These are phyloP conservation scores for Drosophila mauritiana DNA, from an alignment of 1,140 invertebrate genomes.

Conservation along the genomic window DNA sequence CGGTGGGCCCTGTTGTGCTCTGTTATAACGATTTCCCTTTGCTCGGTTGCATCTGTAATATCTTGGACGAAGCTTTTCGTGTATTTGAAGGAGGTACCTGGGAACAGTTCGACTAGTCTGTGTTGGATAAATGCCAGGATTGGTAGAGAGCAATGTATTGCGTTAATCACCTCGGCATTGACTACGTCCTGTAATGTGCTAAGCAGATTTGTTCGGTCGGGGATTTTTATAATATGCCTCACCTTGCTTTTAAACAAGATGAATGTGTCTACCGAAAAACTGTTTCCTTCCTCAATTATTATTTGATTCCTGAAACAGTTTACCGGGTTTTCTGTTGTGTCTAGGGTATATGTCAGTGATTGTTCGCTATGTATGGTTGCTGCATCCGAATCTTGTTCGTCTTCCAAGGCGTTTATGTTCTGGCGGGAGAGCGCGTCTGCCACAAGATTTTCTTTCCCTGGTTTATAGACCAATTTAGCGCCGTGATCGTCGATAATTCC, in stretches of 20 bases:
- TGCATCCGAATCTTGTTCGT: no score
- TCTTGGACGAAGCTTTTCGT: neutral
- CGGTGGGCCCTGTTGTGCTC: neutral
- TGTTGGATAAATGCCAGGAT: neutral
- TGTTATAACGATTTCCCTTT: neutral
- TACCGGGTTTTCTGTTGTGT: conserved; percentile 1
- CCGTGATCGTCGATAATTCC: no score
- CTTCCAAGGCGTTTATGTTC: neutral
- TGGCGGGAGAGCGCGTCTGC: neutral
- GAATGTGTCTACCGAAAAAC: neutral
- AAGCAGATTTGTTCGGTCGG: neutral
- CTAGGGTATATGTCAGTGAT: neutral
- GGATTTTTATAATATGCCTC: neutral
- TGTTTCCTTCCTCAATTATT: conserved; percentile 1
- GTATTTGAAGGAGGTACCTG: neutral
- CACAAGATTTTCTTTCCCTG: neutral
- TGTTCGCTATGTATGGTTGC: no score
- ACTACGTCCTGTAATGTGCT: no score
- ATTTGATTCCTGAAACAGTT: conserved; percentile 5
- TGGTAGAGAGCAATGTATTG: conserved; percentile 10
- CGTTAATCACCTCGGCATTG: neutral
- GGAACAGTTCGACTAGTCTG: neutral
- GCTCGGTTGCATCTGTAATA: neutral
- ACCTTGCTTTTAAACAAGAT: conserved; percentile 1
- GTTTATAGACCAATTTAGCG: neutral